Evolutionary conservation across 2,797 vertebrate genomes (phyloP).

Genomic region (Apogon hyalosoma): DNA sequence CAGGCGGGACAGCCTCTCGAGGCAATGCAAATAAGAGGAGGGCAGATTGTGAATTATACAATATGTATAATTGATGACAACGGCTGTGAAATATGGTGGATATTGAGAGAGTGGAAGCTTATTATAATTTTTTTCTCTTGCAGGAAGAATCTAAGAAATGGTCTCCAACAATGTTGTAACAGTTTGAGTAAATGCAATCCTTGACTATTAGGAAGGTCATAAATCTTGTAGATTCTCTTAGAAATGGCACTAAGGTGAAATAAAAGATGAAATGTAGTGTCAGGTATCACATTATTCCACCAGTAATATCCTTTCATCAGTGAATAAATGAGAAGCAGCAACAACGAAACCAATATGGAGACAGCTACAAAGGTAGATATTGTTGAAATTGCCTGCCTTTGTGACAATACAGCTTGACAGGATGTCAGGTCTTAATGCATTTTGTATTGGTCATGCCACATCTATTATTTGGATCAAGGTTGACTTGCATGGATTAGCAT

Average conservation of each 20-base stretch:
- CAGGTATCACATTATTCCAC: constrained; percentile 27
- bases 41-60: constrained; percentile 62
- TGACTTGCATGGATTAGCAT: constrained; percentile 70
- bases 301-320: constrained; percentile 53
- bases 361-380: constrained; percentile 59
- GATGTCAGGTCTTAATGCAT: constrained; percentile 49
- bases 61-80: constrained; percentile 77
- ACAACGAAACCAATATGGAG: constrained; percentile 59
- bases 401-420: constrained; percentile 43
- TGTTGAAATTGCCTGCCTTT: constrained; percentile 55
- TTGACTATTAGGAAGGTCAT: neutral
- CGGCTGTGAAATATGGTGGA: constrained; percentile 42
- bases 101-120: constrained; percentile 47
- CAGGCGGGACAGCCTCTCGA: constrained; percentile 50
- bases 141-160: constrained; percentile 18
- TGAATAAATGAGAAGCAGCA: constrained; percentile 49
- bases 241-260: constrained; percentile 5
- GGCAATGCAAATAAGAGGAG: constrained; percentile 70
- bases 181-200: neutral
- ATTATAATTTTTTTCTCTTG: constrained; percentile 39
- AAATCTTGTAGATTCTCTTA: constrained; percentile 6
- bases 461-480: constrained; percentile 71
- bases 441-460: constrained; percentile 51
- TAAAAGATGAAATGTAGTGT: constrained; percentile 20
- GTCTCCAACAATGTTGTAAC: neutral